A percentile compares a stretch with the other conserved stretches of the same genome.
phyloP scores from a whole-genome alignment of 2,888 invertebrate species.

The Timandra comae region DNA sequence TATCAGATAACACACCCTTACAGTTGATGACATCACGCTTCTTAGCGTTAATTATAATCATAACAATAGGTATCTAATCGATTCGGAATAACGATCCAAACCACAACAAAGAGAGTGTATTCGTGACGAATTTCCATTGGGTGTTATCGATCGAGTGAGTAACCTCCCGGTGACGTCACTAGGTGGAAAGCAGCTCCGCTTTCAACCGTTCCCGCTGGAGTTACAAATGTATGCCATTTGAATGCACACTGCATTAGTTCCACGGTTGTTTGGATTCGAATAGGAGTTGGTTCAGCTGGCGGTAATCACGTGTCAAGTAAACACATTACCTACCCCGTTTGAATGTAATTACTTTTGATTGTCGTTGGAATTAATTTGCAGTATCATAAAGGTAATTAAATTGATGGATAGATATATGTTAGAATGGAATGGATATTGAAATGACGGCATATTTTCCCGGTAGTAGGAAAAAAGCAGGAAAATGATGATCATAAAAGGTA shows the following conservation, averaged over 20 bases:
- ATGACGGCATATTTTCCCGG: too few species aligned
- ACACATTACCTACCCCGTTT: too few species aligned
- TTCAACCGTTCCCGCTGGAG: constrained; percentile 12
- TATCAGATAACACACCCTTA: too few species aligned
- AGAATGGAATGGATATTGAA: too few species aligned
- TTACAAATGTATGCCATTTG: constrained; percentile 7
- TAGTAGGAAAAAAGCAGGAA: too few species aligned
- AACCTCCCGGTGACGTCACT: constrained; percentile 16
- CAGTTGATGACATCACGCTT: too few species aligned
- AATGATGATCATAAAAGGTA: too few species aligned
- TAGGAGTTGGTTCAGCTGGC: too few species aligned
- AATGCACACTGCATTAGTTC: background rate
- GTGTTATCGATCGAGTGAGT: constrained; percentile 17
- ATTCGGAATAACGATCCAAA: constrained; percentile 8
- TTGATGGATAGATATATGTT: too few species aligned
- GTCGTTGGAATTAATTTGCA: too few species aligned
- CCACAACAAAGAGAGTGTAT: constrained; percentile 7
- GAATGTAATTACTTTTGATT: too few species aligned
- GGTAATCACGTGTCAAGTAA: constrained; percentile 3
- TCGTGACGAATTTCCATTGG: constrained; percentile 17
- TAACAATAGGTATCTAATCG: constrained; percentile 4
- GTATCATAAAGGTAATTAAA: too few species aligned
- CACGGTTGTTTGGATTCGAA: background rate
- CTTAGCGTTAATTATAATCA: background rate
- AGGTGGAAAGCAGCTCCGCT: constrained; percentile 18